phyloP scores from a whole-genome alignment of 1,140 invertebrate species.

The Akabosia matsudoensis region DNA sequence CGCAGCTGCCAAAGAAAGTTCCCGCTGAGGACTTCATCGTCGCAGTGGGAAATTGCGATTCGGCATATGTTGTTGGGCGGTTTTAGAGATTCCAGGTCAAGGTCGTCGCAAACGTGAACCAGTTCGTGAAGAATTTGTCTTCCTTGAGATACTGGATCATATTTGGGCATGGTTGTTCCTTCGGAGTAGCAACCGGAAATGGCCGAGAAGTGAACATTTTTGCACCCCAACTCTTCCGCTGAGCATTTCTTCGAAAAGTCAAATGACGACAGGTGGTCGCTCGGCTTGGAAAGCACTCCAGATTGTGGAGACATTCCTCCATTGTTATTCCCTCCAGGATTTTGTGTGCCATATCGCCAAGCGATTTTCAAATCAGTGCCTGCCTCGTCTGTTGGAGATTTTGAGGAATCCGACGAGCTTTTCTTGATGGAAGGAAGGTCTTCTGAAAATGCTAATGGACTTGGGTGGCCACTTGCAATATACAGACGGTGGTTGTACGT shows the following conservation, averaged over 20 bases:
- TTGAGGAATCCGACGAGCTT: not conserved
- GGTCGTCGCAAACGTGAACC: not conserved
- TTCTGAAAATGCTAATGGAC: conserved; percentile 20
- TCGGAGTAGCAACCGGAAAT: not conserved
- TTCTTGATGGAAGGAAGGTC: conserved; percentile 31
- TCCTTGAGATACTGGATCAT: conserved; percentile 18
- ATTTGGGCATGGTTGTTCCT: not conserved
- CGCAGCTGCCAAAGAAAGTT: conserved; percentile 36
- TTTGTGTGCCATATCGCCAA: conserved; percentile 35
- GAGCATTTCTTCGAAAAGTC: conserved; percentile 39
- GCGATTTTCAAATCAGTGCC: conserved; percentile 37
- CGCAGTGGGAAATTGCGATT: conserved; percentile 42
- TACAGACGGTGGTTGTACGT: conserved; percentile 41
- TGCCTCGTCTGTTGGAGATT: not conserved
- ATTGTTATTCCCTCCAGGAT: not conserved
- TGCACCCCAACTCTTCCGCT: conserved; percentile 29
- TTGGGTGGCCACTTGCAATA: conserved; percentile 27
- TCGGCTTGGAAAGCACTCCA: not conserved
- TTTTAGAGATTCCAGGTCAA: not conserved
- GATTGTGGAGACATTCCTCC: not conserved
- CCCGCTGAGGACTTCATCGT: conserved; percentile 31
- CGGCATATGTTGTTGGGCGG: conserved; percentile 27
- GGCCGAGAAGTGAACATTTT: not conserved
- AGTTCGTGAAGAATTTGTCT: conserved; percentile 30
- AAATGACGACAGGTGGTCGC: conserved; percentile 28